Base-by-base conservation (phyloP, 1,140 invertebrate genomes). In the Hylyphantes graminicola region DNA sequence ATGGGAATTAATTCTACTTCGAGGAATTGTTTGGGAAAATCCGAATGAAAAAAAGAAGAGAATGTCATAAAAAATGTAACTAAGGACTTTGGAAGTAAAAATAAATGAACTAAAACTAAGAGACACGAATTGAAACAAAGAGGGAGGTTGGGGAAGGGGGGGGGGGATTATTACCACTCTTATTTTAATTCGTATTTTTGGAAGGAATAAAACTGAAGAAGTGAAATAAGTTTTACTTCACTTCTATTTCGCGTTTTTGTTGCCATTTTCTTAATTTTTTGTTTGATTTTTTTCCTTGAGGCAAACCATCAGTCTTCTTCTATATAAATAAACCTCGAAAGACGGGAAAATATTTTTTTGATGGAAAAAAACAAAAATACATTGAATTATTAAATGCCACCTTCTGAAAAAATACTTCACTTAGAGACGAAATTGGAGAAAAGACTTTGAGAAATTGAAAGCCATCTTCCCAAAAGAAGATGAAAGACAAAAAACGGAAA, bases 381-480 rank as follows among this genome's bases (percentile, higher is more conserved):
- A 15, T 83, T 83, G 80, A 83, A 83, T 83, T 83, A 83, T 83
- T 83, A 83, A 83, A 83, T 83, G 80, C 70, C 80, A 74, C 51
- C 57, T 55, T 48, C 35, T 10, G 19, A 82, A 82, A 83, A 83
- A 83, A 83, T 50, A 74, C 80, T 83, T 83, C 80, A 83, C 80
- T 83, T 83, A 74, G 70, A 73, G 80, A 19, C 15, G 80, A 83
- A 83, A 75, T 83, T 83, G 70, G 80, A 83, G 80, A 83, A 83
- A 83, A 68, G 80, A 83, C 80, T 83, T 83, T 74, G 80, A 83
- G 80, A 83, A 83, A 83, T 83, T 74, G 80, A 83, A 83, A 74
- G 70, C 70, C 72, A 75, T 75, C 80, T 75, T 73, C 70, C 51
- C 15, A 51, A 35, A 53, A 65, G 70, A 83, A 74, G 63, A 78